These are phyloP conservation scores for Syngnathus rostellatus DNA, from an alignment of 2,797 vertebrate species.

Conservation along the genomic window DNA sequence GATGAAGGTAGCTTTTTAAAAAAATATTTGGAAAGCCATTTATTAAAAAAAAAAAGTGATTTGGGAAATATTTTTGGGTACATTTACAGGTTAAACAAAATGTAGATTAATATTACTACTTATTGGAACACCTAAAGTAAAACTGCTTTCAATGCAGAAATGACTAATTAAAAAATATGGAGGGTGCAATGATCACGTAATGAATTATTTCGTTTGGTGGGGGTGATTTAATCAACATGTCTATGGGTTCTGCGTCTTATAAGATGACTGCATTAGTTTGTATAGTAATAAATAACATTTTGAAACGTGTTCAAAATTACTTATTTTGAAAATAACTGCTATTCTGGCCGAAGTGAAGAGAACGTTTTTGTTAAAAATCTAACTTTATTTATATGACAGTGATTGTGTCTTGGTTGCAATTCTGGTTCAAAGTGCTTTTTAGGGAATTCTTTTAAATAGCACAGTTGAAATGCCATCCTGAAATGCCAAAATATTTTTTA, in stretches of 20 bases:
- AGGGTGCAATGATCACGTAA: no score
- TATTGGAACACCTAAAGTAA: no score
- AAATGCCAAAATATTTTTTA: not conserved
- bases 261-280: not conserved
- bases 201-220: no score
- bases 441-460: not conserved
- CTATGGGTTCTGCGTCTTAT: not conserved
- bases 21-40: no score
- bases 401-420: not conserved
- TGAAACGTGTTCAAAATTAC: not conserved
- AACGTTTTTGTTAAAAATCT: not conserved
- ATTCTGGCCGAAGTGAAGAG: not conserved
- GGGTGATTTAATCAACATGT: no score
- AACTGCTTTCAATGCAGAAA: no score
- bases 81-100: no score
- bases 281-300: not conserved
- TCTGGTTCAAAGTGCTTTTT: not conserved
- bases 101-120: no score
- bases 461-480: not conserved
- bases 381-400: not conserved
- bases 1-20: no score
- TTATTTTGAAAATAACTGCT: not conserved
- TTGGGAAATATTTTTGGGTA: no score
- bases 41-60: no score
- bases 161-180: no score